phyloP scores from a whole-genome alignment of 2,797 vertebrate genomes.

The Astyanax mexicanus region DNA sequence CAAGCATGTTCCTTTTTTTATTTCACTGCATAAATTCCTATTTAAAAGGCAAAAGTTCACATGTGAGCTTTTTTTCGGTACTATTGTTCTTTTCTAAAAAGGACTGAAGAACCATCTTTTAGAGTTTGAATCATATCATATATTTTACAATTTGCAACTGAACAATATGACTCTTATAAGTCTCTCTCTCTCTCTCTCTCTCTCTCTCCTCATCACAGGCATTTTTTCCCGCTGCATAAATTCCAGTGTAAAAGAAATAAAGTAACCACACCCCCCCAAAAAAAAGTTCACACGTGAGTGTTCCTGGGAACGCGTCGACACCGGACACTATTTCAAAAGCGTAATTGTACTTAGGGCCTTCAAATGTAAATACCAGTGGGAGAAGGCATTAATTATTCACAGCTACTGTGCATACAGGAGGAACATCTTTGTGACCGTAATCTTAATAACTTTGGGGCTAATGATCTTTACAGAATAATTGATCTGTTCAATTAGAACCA shows the following conservation, averaged over 20 bases:
- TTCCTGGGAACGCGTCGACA: conserved; percentile 76
- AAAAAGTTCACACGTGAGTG: conserved; percentile 65
- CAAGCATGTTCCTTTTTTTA: no score
- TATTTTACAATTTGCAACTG: no score
- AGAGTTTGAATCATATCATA: no score
- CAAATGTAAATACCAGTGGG: conserved; percentile 74
- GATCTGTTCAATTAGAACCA: conserved; percentile 42
- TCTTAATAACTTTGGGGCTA: conserved; percentile 74
- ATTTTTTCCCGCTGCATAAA: conserved; percentile 74
- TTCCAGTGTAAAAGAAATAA: conserved; percentile 74
- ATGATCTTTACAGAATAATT: conserved; percentile 56
- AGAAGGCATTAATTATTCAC: conserved; percentile 71
- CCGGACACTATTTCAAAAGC: conserved; percentile 79
- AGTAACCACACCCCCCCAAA: conserved; percentile 68
- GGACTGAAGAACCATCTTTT: no score
- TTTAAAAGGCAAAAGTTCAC: no score
- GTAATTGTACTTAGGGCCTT: conserved; percentile 78
- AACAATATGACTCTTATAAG: no score
- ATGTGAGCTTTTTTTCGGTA: no score
- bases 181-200: no score
- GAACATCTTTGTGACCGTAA: conserved; percentile 73
- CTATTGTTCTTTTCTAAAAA: no score
- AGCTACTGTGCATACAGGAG: conserved; percentile 73
- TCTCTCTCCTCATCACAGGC: conserved; percentile 69
- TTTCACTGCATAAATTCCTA: no score